These are phyloP conservation scores for Sinella curviseta DNA, from an alignment of 1,140 invertebrate species.

Conservation along the genomic window DNA sequence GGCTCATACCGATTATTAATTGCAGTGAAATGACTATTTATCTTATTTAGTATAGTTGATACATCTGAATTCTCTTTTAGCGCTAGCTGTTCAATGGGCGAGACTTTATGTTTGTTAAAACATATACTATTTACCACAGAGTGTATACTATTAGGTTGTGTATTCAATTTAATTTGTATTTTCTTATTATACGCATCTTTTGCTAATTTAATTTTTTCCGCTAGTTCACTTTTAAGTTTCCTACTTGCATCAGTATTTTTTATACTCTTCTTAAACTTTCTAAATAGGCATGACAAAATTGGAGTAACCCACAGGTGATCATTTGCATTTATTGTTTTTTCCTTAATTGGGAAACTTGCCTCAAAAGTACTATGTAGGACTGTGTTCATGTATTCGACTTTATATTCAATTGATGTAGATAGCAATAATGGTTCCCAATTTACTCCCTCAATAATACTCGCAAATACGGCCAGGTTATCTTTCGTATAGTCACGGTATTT, in stretches of 20 bases:
- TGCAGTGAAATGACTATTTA: background rate
- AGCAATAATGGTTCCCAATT: background rate
- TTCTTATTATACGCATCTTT: background rate
- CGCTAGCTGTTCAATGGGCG: background rate
- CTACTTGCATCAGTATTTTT: background rate
- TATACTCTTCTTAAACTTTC: background rate
- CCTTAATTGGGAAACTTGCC: background rate
- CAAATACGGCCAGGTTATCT: background rate
- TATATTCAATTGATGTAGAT: background rate
- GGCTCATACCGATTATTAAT: background rate
- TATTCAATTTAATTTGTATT: background rate
- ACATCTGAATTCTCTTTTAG: background rate
- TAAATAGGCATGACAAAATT: background rate
- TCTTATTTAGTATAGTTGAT: background rate
- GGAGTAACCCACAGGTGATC: background rate
- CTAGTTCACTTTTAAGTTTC: background rate
- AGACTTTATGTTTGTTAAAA: background rate
- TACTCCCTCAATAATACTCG: background rate
- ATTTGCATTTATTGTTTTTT: background rate
- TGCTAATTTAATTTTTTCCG: background rate
- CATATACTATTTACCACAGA: background rate
- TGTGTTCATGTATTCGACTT: background rate
- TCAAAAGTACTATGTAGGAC: background rate
- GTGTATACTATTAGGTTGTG: background rate
- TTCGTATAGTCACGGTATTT: background rate